Conservation (phyloP, 2,888 invertebrate genomes). For the Lathronympha strigana region DNA sequence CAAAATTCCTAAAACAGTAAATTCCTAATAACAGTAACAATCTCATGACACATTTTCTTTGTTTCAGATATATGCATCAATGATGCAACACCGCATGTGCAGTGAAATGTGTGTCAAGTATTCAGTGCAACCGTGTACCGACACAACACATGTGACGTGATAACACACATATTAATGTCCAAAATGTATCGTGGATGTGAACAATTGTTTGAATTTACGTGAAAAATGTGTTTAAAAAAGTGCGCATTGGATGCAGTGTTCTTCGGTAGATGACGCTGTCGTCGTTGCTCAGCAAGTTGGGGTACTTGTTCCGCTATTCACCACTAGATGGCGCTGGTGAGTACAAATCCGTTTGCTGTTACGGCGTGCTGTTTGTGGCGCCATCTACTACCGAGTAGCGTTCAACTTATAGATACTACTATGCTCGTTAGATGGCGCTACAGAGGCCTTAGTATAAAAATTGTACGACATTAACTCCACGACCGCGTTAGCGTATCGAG, state of each 20-base stretch:
- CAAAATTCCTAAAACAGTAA: no score
- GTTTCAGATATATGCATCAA: slow-evolving; percentile 71
- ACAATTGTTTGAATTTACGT: slow-evolving; percentile 48
- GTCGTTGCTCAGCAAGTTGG: slow-evolving; percentile 65
- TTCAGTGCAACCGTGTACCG: slow-evolving; percentile 61
- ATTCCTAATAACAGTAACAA: no score
- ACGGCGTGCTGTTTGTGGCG: slow-evolving; percentile 39
- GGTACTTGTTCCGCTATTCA: slow-evolving; percentile 60
- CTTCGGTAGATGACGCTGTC: slow-evolving; percentile 72
- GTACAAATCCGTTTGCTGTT: slow-evolving; percentile 45
- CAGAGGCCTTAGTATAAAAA: no score
- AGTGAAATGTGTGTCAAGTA: slow-evolving; percentile 64
- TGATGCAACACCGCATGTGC: slow-evolving; percentile 71
- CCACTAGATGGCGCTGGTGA: slow-evolving; percentile 73
- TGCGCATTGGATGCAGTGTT: slow-evolving; percentile 81
- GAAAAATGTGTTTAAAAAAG: slow-evolving; percentile 59
- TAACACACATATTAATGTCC: slow-evolving; percentile 42
- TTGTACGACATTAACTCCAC: no score
- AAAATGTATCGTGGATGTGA: slow-evolving; percentile 50
- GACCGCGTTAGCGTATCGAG: no score
- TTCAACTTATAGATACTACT: slow-evolving; percentile 39
- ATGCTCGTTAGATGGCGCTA: slow-evolving; percentile 59
- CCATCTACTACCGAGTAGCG: slow-evolving; percentile 63
- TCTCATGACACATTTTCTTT: slow-evolving; percentile 48
- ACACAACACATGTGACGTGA: slow-evolving; percentile 61